These are phyloP conservation scores for Nipponia nippon DNA, from an alignment of 2,113 vertebrate genomes.

Conservation along the genomic window DNA sequence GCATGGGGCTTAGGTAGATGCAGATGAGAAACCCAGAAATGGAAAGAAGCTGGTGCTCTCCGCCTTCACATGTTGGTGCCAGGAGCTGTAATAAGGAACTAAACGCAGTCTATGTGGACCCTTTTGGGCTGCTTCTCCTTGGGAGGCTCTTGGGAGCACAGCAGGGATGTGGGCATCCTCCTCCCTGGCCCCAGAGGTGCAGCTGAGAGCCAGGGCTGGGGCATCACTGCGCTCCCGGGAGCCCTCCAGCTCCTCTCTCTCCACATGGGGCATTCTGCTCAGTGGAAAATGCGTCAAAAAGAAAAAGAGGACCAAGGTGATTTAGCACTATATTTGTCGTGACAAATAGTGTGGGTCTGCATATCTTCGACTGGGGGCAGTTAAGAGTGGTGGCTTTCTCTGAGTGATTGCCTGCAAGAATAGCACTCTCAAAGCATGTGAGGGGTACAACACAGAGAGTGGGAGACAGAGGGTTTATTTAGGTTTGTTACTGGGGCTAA, in stretches of 20 bases:
- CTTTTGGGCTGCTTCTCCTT: neutral
- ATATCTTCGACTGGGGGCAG: neutral
- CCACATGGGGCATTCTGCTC: neutral
- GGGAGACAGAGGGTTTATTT: neutral
- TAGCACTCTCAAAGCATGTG: accelerated
- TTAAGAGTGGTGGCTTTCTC: neutral
- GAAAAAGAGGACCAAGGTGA: neutral
- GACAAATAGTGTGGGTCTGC: neutral
- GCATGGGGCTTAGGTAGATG: neutral
- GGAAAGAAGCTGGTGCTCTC: neutral
- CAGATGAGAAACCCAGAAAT: neutral
- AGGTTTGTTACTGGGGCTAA: neutral
- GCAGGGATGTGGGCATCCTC: neutral
- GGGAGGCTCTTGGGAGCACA: neutral
- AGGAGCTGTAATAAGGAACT: neutral
- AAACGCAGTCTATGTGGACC: neutral
- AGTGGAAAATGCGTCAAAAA: neutral
- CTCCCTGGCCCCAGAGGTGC: neutral
- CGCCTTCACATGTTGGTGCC: neutral
- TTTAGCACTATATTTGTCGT: neutral
- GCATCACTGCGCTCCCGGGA: neutral
- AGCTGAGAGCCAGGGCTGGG: neutral
- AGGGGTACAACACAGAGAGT: neutral
- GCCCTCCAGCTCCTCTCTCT: neutral
- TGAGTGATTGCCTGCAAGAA: neutral